Base-by-base conservation (phyloP, 2,113 vertebrate genomes). In the Syngnathus typhle region DNA sequence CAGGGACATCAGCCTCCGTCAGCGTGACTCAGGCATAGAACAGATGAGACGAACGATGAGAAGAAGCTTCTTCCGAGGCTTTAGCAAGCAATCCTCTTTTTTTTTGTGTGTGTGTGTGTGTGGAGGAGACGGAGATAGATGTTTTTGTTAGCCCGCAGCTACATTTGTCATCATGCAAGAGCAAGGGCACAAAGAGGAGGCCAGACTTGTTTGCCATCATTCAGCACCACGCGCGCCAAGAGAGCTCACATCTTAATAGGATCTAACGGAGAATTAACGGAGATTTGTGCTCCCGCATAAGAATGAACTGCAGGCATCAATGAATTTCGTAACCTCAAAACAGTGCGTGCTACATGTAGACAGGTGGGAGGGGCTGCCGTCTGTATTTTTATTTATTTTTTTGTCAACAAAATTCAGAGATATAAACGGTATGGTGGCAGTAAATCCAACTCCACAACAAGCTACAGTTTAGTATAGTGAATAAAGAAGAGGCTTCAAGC, bases 181-280 rank as follows among this genome's bases (percentile, higher is more conserved):
- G 75, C 68, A 63, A 16, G 67, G 75, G 84, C 75, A 71, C 76
- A 78, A 77, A 86, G 63, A 77, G 64, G 66, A 56, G 69, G 68
- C 59, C 69, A 67, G 46, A 69, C 16, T 78, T 75, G 80, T 83
- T 85, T 73, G 74, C 75, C 78, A 76, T 81, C 56, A 54, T 82
- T 85, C 83, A 72, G 75, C 74, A 76, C 71, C 71, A 67, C 68
- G 58, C 13, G 11, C 70, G 65, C 12, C 55, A 16, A 73, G 64
- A 77, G 64, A 73, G 72, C 37, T 65, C 66, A 58, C 71, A 82
- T 69, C 80, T 78, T 69, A 79, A 51, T 73, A 64, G 74, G 71
- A 64, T n/a, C 44, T 69, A 62, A 78, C 51, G 60, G 37, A 13
- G 36, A 69, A 71, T 75, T 81, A 77, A 84, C 73, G 79, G 56